Conservation (phyloP, 1,140 invertebrate genomes). For the Hesperophylax magnus region DNA sequence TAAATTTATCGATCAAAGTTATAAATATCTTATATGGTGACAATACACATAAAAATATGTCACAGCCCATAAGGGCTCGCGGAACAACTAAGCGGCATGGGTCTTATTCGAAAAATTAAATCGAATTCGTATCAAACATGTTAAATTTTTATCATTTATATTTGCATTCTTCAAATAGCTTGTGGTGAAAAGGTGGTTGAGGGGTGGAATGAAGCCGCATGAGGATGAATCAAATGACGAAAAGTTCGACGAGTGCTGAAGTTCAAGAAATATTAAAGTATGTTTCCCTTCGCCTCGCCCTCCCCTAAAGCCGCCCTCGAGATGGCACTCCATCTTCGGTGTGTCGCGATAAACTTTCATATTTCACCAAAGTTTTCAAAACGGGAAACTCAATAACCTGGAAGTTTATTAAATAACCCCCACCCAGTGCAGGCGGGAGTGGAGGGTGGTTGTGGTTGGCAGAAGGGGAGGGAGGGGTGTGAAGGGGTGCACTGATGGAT, state of each 20-base stretch:
- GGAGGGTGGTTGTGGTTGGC: background rate
- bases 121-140: too few relatives aligned
- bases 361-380: slow-evolving; percentile 29
- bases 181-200: too few relatives aligned
- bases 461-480: background rate
- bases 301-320: background rate
- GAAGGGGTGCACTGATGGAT: too few relatives aligned
- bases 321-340: slow-evolving; percentile 25
- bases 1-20: too few relatives aligned
- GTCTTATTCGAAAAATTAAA: too few relatives aligned
- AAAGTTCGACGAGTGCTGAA: background rate
- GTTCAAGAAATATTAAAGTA: slow-evolving; percentile 12
- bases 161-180: too few relatives aligned
- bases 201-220: too few relatives aligned
- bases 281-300: slow-evolving; percentile 1
- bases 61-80: too few relatives aligned
- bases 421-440: background rate
- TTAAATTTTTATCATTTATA: too few relatives aligned
- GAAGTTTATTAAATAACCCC: slow-evolving; percentile 39
- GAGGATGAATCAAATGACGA: background rate
- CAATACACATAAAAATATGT: too few relatives aligned
- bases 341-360: slow-evolving; percentile 40
- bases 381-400: slow-evolving; percentile 35
- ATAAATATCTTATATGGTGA: too few relatives aligned
- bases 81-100: too few relatives aligned